Evolutionary conservation across 2,113 vertebrate species (phyloP).

Genomic region (Dipodomys spectabilis): DNA sequence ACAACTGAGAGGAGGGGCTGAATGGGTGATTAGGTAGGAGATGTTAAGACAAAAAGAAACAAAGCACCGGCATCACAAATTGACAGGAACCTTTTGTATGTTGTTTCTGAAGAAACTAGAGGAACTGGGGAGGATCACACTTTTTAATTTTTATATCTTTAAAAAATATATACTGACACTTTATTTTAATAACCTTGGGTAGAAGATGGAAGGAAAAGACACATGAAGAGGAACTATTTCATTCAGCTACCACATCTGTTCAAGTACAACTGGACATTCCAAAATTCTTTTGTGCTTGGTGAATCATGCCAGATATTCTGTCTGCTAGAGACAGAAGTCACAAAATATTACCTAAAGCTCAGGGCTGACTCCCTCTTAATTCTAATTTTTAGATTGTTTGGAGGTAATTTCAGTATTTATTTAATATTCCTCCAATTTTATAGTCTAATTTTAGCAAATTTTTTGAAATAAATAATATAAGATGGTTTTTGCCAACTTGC

Average conservation of each 20-base stretch:
- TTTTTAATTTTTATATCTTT: constrained; percentile 15
- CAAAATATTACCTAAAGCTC: neutral
- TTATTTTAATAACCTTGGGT: neutral
- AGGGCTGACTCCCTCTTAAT: neutral
- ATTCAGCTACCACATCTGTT: constrained; percentile 73
- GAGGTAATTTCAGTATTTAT: neutral
- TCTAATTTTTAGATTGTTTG: neutral
- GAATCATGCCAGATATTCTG: constrained; percentile 59
- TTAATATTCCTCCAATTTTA: constrained; percentile 1
- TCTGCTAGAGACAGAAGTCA: neutral
- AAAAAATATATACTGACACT: neutral
- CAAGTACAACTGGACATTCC: constrained; percentile 76
- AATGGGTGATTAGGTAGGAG: neutral
- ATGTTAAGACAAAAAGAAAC: neutral
- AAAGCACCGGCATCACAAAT: neutral
- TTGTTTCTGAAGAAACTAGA: neutral
- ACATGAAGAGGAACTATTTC: constrained; percentile 59
- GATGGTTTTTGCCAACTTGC: too few relatives aligned
- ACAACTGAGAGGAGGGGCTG: constrained; percentile 53
- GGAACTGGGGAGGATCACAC: neutral
- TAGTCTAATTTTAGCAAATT: constrained; percentile 44
- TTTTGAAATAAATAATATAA: neutral
- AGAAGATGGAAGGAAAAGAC: constrained; percentile 36
- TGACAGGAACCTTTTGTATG: neutral
- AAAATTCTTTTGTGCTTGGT: constrained; percentile 14